Evolutionary conservation across 2,797 vertebrate species (phyloP), one percentile per base, ranked within the genome.

Genomic region (Macropus fuliginosus): DNA sequence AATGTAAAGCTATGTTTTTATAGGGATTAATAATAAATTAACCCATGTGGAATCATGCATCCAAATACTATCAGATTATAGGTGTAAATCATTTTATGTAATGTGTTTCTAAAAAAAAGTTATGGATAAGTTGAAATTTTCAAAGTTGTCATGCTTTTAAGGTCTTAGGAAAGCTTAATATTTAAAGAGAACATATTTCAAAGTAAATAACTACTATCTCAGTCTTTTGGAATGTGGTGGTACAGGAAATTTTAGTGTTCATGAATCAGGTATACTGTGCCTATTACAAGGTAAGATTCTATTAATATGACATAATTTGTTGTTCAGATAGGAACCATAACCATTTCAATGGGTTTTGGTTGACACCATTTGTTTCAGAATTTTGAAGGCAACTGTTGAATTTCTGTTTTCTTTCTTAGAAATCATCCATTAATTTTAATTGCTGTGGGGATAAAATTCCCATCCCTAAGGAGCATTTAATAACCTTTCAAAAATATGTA

Each of bases 321-420:
- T 95, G 27, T 40, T 92, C 94, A 92, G 91, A 87, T 50, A 50
- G 74, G 55, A 94, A 91, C 91, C 11, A 10, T 59, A 96, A 27
- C 13, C 29, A 34, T 81, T 96, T 96, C 92, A 54, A 40, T 94
- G 31, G 93, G 31, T 59, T 96, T 93, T 92, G 46, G 96, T 97
- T 95, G 21, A 87, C 55, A 21, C 54, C 89, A 94, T 54, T 89
- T 92, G n/a, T n/a, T 50, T 81, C 28, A 91, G 56, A 89, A 46
- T 93, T 95, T 94, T 92, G 90, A 96, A 93, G 54, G 4, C 0
- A 93, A n/a, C 91, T 50, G 87, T 93, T 91, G 66, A 34, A 90
- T 40, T 59, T 27, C 2, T 16, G 40, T 0, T 57, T 95, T 56
- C 16, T 95, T 95, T 92, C 90, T 93, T 52, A 95, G 66, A 92